Conservation (phyloP, 2,888 invertebrate species). For the Mechanitis mazaeus region DNA sequence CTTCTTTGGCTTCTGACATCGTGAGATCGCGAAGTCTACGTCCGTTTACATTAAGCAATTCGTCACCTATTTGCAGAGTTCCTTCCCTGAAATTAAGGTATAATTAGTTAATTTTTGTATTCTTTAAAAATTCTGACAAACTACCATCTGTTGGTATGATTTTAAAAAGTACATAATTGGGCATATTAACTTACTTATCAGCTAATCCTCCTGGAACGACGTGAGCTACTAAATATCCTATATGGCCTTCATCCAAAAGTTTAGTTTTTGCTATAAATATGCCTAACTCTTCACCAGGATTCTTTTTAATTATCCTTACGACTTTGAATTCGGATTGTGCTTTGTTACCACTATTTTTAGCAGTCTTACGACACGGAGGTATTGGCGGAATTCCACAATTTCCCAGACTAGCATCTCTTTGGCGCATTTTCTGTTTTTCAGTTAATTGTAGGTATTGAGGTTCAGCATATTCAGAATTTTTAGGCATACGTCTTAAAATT, state of each 20-base stretch:
- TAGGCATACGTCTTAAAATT: constrained; percentile 70
- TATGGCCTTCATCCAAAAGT: constrained; percentile 75
- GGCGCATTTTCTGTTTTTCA: constrained; percentile 71
- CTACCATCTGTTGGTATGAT: background rate
- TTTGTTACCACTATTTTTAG: constrained; percentile 52
- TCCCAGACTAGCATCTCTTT: constrained; percentile 56
- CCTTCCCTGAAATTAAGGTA: constrained; percentile 71
- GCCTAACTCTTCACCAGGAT: constrained; percentile 80
- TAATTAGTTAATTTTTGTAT: constrained; percentile 4
- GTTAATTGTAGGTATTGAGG: constrained; percentile 67
- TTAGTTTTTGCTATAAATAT: constrained; percentile 83
- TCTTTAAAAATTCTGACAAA: background rate
- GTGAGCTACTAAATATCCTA: constrained; percentile 83
- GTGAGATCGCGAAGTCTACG: constrained; percentile 80
- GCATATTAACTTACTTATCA: constrained; percentile 72
- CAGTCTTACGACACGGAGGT: constrained; percentile 63
- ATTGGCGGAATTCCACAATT: constrained; percentile 71
- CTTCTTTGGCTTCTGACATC: constrained; percentile 80
- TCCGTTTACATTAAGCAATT: constrained; percentile 84
- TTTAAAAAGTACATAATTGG: constrained; percentile 6
- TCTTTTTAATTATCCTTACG: constrained; percentile 76
- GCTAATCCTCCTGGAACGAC: constrained; percentile 83
- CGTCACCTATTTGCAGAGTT: constrained; percentile 81
- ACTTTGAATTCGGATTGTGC: constrained; percentile 60
- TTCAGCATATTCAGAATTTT: constrained; percentile 58